phyloP scores from a whole-genome alignment of 2,797 vertebrate species.

The Ammospiza maritima region DNA sequence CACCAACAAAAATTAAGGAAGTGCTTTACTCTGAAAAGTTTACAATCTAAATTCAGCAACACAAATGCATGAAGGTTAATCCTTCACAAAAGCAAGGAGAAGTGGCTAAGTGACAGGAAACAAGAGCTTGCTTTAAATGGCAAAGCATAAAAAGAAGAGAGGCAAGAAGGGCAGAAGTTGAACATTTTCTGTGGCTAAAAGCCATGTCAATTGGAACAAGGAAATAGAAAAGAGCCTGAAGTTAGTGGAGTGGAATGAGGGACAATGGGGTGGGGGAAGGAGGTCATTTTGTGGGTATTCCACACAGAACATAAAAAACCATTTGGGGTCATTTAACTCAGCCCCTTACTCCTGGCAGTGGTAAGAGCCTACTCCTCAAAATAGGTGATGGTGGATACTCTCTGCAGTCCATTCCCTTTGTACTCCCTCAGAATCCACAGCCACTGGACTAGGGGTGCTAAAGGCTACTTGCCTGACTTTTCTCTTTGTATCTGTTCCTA shows the following conservation, averaged over 20 bases:
- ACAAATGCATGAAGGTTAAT: background rate
- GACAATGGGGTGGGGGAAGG: background rate
- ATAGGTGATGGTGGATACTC: background rate
- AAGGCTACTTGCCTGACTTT: background rate
- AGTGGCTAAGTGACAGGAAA: background rate
- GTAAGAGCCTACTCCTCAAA: background rate
- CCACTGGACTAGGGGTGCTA: background rate
- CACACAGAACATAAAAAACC: background rate
- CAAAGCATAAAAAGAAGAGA: background rate
- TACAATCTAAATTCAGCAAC: constrained; percentile 13
- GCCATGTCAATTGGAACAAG: background rate
- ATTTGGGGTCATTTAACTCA: background rate
- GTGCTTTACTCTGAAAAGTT: background rate
- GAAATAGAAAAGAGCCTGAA: background rate
- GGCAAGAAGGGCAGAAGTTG: background rate
- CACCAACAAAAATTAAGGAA: background rate
- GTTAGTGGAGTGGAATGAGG: background rate
- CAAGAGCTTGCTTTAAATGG: background rate
- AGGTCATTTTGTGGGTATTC: background rate
- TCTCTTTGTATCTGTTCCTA: background rate
- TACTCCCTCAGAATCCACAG: background rate
- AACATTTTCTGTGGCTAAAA: background rate
- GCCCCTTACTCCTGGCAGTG: background rate
- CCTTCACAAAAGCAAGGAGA: constrained; percentile 1
- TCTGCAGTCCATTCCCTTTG: background rate